Percentiles rank a stretch among this genome's conserved stretches.
Conservation (phyloP, 1,140 invertebrate genomes). For the Atta colombica region DNA sequence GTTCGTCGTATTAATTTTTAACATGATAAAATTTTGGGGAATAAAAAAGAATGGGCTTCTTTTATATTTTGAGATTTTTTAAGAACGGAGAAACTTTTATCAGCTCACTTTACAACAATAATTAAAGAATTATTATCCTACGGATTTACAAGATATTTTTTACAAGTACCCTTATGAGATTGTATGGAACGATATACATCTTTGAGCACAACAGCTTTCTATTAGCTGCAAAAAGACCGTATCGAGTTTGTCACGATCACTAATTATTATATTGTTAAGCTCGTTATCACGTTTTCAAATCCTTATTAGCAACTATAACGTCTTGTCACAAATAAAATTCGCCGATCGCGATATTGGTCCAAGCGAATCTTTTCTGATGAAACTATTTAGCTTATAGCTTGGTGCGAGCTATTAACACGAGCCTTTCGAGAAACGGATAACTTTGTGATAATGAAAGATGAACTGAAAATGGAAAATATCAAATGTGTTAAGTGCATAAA, state of each 20-base stretch:
- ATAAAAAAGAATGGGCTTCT: not conserved
- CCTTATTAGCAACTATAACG: slow-evolving; percentile 12
- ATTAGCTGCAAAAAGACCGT: slow-evolving; percentile 25
- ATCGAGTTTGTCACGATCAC: slow-evolving; percentile 22
- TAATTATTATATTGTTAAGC: slow-evolving; percentile 8
- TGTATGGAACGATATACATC: slow-evolving; percentile 19
- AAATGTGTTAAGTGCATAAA: slow-evolving; percentile 43
- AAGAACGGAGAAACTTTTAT: slow-evolving; percentile 9
- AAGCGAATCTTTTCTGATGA: slow-evolving; percentile 6
- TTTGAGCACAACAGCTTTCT: slow-evolving; percentile 44
- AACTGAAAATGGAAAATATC: slow-evolving; percentile 40
- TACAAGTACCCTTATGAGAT: slow-evolving; percentile 27
- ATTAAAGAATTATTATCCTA: slow-evolving; percentile 5
- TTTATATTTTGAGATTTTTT: not conserved
- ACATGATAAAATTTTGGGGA: not conserved
- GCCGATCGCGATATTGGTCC: not conserved
- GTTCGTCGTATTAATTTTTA: not conserved
- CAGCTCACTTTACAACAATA: slow-evolving; percentile 10
- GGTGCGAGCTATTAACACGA: slow-evolving; percentile 48
- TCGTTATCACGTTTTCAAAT: slow-evolving; percentile 37
- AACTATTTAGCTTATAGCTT: slow-evolving; percentile 17
- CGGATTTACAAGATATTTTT: slow-evolving; percentile 14
- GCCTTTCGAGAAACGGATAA: slow-evolving; percentile 45
- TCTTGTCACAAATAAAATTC: slow-evolving; percentile 31
- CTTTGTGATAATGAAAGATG: slow-evolving; percentile 36